Evolutionary conservation across 2,888 invertebrate species (phyloP).

Genomic region (Muschampia plurimacula): DNA sequence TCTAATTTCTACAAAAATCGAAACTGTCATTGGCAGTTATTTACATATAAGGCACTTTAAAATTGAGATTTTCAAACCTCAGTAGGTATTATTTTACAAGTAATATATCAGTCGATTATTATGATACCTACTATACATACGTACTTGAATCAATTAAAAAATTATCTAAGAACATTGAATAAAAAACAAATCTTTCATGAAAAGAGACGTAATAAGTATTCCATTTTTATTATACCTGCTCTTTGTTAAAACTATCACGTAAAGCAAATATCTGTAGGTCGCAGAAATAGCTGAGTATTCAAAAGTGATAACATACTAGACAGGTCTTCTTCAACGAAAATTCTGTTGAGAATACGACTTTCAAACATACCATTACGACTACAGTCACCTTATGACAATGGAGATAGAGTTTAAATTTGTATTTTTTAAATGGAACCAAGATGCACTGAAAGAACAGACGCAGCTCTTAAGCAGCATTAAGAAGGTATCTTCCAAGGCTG

Average conservation of each 20-base stretch:
- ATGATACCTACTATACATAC: no score
- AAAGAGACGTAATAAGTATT: not conserved
- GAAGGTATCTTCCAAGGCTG: constrained; percentile 43
- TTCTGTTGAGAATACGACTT: constrained; percentile 41
- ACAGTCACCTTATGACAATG: not conserved
- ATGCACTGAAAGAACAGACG: constrained; percentile 43
- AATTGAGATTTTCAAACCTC: no score
- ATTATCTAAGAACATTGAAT: no score
- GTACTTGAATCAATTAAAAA: no score
- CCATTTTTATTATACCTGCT: constrained; percentile 22
- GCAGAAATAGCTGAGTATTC: constrained; percentile 45
- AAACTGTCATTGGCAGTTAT: no score
- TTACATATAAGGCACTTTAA: no score
- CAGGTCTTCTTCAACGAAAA: constrained; percentile 45
- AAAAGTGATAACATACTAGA: constrained; percentile 43
- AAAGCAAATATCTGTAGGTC: constrained; percentile 38
- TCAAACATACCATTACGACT: constrained; percentile 35
- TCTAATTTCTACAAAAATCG: no score
- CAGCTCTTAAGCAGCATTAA: constrained; percentile 47
- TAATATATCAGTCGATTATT: no score
- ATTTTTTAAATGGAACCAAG: constrained; percentile 25
- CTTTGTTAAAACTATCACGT: constrained; percentile 35
- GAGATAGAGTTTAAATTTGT: constrained; percentile 32
- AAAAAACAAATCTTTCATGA: constrained; percentile 7
- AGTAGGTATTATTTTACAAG: no score